A percentile compares a stretch with the other conserved stretches of the same genome.
These are phyloP conservation scores for Drosophila pseudotakahashii DNA, from an alignment of 2,888 invertebrate species.

Conservation along the genomic window DNA sequence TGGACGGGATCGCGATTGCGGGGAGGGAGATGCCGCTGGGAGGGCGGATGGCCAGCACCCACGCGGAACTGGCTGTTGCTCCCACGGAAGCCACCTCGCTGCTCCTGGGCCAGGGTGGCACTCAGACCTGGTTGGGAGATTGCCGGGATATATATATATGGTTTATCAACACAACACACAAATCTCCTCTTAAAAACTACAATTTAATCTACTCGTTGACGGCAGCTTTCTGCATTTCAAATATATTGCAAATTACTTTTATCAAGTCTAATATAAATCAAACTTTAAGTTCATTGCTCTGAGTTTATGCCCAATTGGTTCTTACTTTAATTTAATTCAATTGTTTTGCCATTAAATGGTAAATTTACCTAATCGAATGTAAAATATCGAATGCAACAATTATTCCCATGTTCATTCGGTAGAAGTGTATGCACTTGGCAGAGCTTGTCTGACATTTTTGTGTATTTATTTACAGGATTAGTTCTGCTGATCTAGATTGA, in stretches of 20 bases:
- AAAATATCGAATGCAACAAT: not conserved
- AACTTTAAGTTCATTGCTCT: not conserved
- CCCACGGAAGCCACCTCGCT: constrained; percentile 45
- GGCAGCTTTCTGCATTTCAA: not conserved
- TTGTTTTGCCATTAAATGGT: not conserved
- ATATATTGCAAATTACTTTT: not conserved
- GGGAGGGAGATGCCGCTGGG: constrained; percentile 79
- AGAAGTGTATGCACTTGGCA: constrained; percentile 6
- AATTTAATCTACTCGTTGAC: not conserved
- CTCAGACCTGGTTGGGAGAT: constrained; percentile 56
- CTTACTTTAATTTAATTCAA: not conserved
- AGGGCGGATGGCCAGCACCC: constrained; percentile 77
- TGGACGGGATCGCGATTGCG: constrained; percentile 71
- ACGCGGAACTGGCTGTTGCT: constrained; percentile 62
- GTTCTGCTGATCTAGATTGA: not conserved
- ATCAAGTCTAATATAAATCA: not conserved
- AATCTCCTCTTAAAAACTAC: not conserved
- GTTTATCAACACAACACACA: not conserved
- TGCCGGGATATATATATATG: too few species aligned
- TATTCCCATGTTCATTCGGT: constrained; percentile 11
- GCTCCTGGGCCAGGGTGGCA: constrained; percentile 75
- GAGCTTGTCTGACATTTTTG: not conserved
- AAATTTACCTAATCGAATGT: constrained; percentile 12
- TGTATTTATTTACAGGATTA: constrained; percentile 1
- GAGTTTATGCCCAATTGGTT: not conserved